Percentiles rank a stretch among this genome's conserved stretches.
These are phyloP conservation scores for Cydia strobilella DNA, from an alignment of 1,140 invertebrate species.

Conservation along the genomic window DNA sequence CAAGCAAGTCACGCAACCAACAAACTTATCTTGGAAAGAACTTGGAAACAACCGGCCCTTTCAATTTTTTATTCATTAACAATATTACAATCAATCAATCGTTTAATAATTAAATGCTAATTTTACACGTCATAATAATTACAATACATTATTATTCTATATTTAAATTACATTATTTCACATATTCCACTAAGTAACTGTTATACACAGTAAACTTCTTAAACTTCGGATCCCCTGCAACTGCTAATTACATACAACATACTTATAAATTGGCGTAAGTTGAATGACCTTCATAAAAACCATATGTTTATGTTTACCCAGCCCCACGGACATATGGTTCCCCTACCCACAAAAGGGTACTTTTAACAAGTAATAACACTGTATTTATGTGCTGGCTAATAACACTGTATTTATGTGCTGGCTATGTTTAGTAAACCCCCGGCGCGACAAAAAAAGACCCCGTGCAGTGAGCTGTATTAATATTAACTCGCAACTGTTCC, in stretches of 20 bases:
- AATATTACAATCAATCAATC: too few relatives aligned
- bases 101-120: too few relatives aligned
- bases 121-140: too few relatives aligned
- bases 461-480: constrained; percentile 18
- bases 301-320: constrained; percentile 9
- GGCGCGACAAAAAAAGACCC: constrained; percentile 21
- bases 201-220: too few relatives aligned
- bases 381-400: neutral
- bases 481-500: neutral
- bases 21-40: too few relatives aligned
- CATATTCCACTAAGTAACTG: too few relatives aligned
- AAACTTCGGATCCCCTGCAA: neutral
- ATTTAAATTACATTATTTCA: too few relatives aligned
- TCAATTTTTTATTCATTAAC: too few relatives aligned
- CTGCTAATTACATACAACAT: too few relatives aligned
- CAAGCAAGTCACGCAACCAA: too few relatives aligned
- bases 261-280: constrained; percentile 3
- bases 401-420: neutral
- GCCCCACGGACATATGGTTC: neutral
- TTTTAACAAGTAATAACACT: neutral
- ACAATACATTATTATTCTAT: too few relatives aligned
- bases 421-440: constrained; percentile 14
- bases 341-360: neutral
- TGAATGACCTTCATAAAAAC: constrained; percentile 4
- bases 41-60: too few relatives aligned